Conservation (phyloP, 2,888 invertebrate species). For the Scaptomyza reducta region DNA sequence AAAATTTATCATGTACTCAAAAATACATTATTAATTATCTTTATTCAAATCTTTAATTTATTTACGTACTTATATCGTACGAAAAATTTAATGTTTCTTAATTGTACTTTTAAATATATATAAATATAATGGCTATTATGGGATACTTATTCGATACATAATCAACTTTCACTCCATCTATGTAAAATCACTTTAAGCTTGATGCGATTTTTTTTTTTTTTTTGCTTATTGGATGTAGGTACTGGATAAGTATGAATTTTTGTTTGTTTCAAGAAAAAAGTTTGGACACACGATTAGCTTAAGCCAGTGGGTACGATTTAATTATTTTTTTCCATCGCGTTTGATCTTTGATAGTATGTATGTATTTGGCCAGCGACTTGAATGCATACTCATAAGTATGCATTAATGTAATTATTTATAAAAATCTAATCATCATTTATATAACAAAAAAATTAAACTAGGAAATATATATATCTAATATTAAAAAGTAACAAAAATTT, state of each 20-base stretch:
- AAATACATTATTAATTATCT: conserved; percentile 65
- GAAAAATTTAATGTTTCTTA: conserved; percentile 47
- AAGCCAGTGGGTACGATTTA: conserved; percentile 26
- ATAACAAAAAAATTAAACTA: conserved; percentile 38
- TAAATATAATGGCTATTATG: conserved; percentile 45
- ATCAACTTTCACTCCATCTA: conserved; percentile 7
- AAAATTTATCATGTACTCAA: conserved; percentile 73
- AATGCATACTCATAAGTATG: conserved; percentile 39
- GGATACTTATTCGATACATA: conserved; percentile 38
- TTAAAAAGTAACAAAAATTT: conserved; percentile 31
- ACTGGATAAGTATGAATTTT: conserved; percentile 27
- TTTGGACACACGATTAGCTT: conserved; percentile 8
- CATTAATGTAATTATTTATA: conserved; percentile 54
- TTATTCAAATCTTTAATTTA: conserved; percentile 60
- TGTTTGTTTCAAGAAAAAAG: background rate
- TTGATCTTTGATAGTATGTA: conserved; percentile 25
- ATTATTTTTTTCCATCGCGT: conserved; percentile 13
- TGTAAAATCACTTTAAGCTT: conserved; percentile 7
- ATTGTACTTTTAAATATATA: conserved; percentile 48
- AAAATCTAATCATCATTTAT: conserved; percentile 40
- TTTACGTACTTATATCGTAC: conserved; percentile 52
- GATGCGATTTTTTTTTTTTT: conserved; percentile 11
- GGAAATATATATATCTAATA: conserved; percentile 37
- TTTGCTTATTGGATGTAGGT: conserved; percentile 18
- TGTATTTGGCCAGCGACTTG: conserved; percentile 58